A percentile compares a stretch with the other conserved stretches of the same genome.
Evolutionary conservation across 2,888 invertebrate genomes (phyloP).

Genomic region (Nomada lathburiana): DNA sequence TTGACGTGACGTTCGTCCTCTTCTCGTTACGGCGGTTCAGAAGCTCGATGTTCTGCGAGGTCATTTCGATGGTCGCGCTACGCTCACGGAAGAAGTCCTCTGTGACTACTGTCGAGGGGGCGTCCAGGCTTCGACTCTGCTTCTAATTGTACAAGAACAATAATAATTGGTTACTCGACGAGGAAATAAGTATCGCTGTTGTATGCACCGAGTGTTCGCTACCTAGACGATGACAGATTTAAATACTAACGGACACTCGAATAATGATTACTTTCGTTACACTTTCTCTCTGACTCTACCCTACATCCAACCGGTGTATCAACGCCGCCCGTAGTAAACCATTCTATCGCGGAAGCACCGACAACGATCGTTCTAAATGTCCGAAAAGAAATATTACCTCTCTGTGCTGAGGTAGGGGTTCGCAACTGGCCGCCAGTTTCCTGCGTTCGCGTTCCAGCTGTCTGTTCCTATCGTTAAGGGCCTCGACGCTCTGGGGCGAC

Average conservation of each 20-base stretch:
- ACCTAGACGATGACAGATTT: too few species aligned
- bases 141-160: slow-evolving; percentile 46
- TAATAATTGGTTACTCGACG: neutral
- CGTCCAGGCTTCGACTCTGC: slow-evolving; percentile 61
- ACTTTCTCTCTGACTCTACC: neutral
- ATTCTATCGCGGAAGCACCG: slow-evolving; percentile 9
- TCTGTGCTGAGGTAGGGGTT: slow-evolving; percentile 72
- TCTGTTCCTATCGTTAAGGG: slow-evolving; percentile 80
- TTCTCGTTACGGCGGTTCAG: slow-evolving; percentile 79
- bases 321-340: neutral
- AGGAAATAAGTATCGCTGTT: too few species aligned
- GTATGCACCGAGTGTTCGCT: too few species aligned
- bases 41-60: slow-evolving; percentile 82
- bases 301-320: neutral
- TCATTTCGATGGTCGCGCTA: slow-evolving; percentile 82
- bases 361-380: slow-evolving; percentile 5
- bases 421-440: slow-evolving; percentile 80
- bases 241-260: too few species aligned
- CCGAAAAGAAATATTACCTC: slow-evolving; percentile 61
- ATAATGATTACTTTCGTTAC: neutral
- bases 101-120: slow-evolving; percentile 57
- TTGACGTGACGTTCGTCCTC: slow-evolving; percentile 43
- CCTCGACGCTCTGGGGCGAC: slow-evolving; percentile 80
- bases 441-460: slow-evolving; percentile 80
- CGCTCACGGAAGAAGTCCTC: slow-evolving; percentile 80